These are phyloP conservation scores for Coelopa frigida DNA, from an alignment of 1,140 invertebrate genomes.

Conservation along the genomic window DNA sequence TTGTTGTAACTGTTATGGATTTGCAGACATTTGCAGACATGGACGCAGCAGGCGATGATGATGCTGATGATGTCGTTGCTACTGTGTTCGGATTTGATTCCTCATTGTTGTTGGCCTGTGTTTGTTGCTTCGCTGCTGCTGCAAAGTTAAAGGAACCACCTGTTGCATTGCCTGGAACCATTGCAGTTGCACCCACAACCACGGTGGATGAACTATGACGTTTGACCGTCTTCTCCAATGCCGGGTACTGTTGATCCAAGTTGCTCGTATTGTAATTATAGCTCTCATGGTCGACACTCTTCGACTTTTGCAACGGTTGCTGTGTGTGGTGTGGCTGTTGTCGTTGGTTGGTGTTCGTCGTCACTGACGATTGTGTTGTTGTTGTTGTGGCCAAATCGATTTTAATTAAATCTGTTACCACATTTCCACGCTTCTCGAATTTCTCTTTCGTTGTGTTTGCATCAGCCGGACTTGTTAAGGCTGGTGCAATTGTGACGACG, in stretches of 20 bases:
- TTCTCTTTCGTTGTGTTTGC: too few relatives aligned
- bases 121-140: conserved; percentile 14
- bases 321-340: conserved; percentile 10
- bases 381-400: conserved; percentile 10
- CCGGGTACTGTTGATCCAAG: conserved; percentile 41
- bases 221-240: conserved; percentile 42
- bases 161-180: conserved; percentile 2
- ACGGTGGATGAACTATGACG: conserved; percentile 37
- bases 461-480: too few relatives aligned
- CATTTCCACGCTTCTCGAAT: too few relatives aligned
- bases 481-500: conserved; percentile 7
- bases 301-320: conserved; percentile 37
- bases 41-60: too few relatives aligned
- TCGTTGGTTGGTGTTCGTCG: conserved; percentile 7
- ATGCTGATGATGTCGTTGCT: conserved; percentile 15
- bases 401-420: too few relatives aligned
- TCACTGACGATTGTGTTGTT: conserved; percentile 9
- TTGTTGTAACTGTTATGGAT: conserved; percentile 15
- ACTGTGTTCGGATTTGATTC: not conserved
- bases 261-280: conserved; percentile 38
- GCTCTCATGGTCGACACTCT: conserved; percentile 38
- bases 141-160: conserved; percentile 31
- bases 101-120: not conserved
- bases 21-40: too few relatives aligned
- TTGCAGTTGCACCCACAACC: not conserved